A percentile compares a stretch with the other conserved stretches of the same genome.
These are phyloP conservation scores for Apistogramma diplotaenia DNA, from an alignment of 2,113 vertebrate species.

Conservation along the genomic window DNA sequence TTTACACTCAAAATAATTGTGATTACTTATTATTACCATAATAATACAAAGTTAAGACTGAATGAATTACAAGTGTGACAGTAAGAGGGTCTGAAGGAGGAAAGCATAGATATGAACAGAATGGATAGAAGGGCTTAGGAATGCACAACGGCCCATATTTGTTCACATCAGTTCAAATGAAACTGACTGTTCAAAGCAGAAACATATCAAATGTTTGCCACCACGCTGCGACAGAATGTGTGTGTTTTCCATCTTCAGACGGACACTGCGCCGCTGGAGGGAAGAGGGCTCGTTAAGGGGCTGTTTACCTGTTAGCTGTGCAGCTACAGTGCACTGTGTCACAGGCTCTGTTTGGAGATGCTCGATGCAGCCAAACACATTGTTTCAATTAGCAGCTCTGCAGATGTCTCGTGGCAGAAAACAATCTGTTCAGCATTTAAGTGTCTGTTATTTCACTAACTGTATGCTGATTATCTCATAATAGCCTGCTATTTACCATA, in stretches of 20 bases:
- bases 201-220: not conserved
- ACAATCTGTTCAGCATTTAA: not conserved
- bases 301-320: slow-evolving; percentile 19
- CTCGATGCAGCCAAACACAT: not conserved
- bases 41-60: slow-evolving; percentile 44
- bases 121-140: not conserved
- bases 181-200: not conserved
- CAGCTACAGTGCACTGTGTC: not conserved
- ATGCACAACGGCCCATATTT: not conserved
- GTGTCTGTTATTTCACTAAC: not conserved
- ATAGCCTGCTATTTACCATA: not conserved
- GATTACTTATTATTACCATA: slow-evolving; percentile 49
- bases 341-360: not conserved
- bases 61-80: slow-evolving; percentile 35
- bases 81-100: slow-evolving; percentile 7
- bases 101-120: not conserved
- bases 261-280: not conserved
- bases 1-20: slow-evolving; percentile 26
- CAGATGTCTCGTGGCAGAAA: not conserved
- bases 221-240: not conserved
- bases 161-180: slow-evolving; percentile 21
- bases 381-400: slow-evolving; percentile 23
- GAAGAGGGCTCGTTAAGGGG: not conserved
- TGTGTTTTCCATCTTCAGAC: not conserved
- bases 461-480: not conserved